Base-by-base conservation (phyloP, 2,797 vertebrate species). In the Muscicapa comitata region DNA sequence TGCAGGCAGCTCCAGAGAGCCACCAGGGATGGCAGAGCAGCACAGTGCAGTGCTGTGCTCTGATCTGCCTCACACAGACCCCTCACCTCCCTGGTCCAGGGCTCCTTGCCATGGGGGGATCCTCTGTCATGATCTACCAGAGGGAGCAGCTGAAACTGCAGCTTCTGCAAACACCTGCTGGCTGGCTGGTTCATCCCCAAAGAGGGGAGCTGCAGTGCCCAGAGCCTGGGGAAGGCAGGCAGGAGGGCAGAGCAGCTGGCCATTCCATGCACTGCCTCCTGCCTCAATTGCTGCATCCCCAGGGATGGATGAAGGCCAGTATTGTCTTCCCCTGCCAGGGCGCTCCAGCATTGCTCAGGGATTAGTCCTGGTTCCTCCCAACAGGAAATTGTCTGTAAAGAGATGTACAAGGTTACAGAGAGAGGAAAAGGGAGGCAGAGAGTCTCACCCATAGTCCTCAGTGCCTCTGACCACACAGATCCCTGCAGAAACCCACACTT, bases 141-240 rank as follows among this genome's bases (percentile, higher is more conserved):
- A 11, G 24, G 35, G 14, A 75, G 9, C n/a, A 75, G n/a, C 54
- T 57, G 33, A 42, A 31, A 6, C 18, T 57, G 26, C 50, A 15
- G 42, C 31, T 45, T 12, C 63, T n/a, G n/a, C 5, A 9, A 61
- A 20, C 28, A 59, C 28, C 25, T 23, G 2, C 35, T 47, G 55
- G 2, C 20, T 84, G 3, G 0, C 37, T 85, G 57, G 2, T 13
- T 29, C 25, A 23, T 11, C 23, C 2, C n/a, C 37, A 9, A 45
- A 37, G n/a, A 45, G 35, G 10, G 35, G 26, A 87, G n/a, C 13
- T 66, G 50, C 13, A 42, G 18, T 33, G 33, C 6, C 21, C 28
- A 65, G 19, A 37, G 6, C 11, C 47, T 11, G 43, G 16, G 12
- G 1, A 8, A n/a, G 82, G 35, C 42, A 31, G 37, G 31, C 45